phyloP scores from a whole-genome alignment of 1,140 invertebrate genomes.

The Goniozus legneri region DNA sequence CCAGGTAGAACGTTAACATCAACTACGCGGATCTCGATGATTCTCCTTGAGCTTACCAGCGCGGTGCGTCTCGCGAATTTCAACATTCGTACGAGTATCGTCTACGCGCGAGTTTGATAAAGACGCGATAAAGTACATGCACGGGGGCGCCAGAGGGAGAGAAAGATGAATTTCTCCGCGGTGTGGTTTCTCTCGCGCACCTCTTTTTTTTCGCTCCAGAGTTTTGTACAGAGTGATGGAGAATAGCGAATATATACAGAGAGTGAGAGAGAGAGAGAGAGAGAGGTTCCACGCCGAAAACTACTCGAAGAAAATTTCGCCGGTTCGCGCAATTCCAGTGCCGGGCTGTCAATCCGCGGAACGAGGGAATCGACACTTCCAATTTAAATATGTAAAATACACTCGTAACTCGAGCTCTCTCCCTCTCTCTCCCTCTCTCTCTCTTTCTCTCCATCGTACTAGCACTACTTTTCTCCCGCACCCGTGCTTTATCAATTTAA shows the following conservation, averaged over 20 bases:
- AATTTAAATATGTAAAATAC: slow-evolving; percentile 49
- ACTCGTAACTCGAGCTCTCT: slow-evolving; percentile 24
- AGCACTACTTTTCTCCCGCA: neutral
- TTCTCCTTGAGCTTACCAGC: neutral
- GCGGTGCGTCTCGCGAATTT: neutral
- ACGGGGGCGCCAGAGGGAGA: too few relatives aligned
- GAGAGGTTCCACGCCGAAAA: slow-evolving; percentile 4
- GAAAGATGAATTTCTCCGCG: too few relatives aligned
- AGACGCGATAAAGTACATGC: too few relatives aligned
- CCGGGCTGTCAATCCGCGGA: slow-evolving; percentile 31
- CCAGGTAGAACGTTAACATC: slow-evolving; percentile 16
- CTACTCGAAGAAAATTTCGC: slow-evolving; percentile 21
- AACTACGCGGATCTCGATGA: slow-evolving; percentile 4
- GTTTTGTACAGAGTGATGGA: too few relatives aligned
- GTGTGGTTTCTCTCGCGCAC: neutral
- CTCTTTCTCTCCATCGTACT: neutral
- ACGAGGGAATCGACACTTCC: slow-evolving; percentile 42
- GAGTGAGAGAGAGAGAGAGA: too few relatives aligned
- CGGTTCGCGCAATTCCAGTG: slow-evolving; percentile 9
- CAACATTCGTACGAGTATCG: too few relatives aligned
- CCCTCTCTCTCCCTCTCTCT: slow-evolving; percentile 15
- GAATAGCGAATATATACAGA: too few relatives aligned
- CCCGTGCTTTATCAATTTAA: slow-evolving; percentile 37
- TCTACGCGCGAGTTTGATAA: too few relatives aligned
- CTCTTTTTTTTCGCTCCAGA: neutral